Base-by-base conservation (phyloP, 2,113 vertebrate genomes). In the Melospiza melodia region DNA sequence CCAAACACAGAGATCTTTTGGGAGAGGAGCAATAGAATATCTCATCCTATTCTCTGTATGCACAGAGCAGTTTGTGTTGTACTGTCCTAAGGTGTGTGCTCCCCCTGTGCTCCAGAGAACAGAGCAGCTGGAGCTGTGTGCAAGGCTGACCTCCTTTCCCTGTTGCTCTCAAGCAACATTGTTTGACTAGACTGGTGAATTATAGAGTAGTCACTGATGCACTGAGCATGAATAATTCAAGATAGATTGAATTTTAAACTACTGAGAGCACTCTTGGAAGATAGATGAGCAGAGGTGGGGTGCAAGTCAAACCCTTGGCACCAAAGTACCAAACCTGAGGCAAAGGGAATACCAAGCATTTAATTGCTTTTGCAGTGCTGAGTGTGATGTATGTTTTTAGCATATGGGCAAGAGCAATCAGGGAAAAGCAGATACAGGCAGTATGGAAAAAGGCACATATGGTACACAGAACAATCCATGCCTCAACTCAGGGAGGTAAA, bases 171-270 rank as follows among this genome's bases (percentile, higher is more conserved):
- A 93, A 43, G 57, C 58, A 88, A 43, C 48, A 15, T 27, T 84
- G 76, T 89, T 87, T 88, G 78, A 94, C 78, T 86, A 92, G 71
- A 59, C 46, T 3, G 1, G 68, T 74, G 85, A 94, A 95, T 89
- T 91, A 86, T 71, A 90, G 13, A 94, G 87, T 41, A 92, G 93
- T 72, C 93, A 78, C 90, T 10, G 37, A 59, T 88, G 90, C 88
- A 65, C 93, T 74, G 41, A 92, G 28, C 68, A 84, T 95, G 65
- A 96, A 97, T 96, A 94, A 96, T 95, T 93, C 68, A 95, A 90
- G 85, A 54, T 3, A 31, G 65, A 75, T 67, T 91, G 90, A 94
- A 94, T 95, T 96, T 96, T 90, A 92, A 94, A 86, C 39, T 74
- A 63, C 18, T 37, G 59, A 77, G 52, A 74, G 67, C 55, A 77